Conservation (phyloP, 2,888 invertebrate species). For the Callimorpha dominula region DNA sequence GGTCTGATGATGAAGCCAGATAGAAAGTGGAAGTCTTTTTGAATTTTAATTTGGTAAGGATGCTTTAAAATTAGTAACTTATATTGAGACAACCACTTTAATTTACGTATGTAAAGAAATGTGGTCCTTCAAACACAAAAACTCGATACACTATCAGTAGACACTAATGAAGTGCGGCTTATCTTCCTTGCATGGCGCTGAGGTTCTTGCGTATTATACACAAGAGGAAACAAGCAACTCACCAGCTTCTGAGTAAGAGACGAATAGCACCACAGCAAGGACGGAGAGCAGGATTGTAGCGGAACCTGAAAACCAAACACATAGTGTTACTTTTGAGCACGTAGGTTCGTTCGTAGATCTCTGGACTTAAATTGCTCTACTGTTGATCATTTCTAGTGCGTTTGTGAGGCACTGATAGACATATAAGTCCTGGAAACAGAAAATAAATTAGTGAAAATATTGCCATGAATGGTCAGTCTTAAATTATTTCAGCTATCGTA, state of each 20-base stretch:
- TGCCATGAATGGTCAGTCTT: background rate
- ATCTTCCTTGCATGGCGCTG: too few species aligned
- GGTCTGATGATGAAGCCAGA: too few species aligned
- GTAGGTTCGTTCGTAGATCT: background rate
- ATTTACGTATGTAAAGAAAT: too few species aligned
- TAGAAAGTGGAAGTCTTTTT: too few species aligned
- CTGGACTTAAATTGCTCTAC: background rate
- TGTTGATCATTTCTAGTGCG: background rate
- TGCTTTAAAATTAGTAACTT: background rate
- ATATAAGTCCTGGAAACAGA: too few species aligned
- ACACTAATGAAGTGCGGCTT: too few species aligned
- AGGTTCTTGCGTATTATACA: background rate
- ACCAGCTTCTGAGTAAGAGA: slow-evolving; percentile 68
- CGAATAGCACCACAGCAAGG: slow-evolving; percentile 58
- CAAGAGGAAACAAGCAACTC: slow-evolving; percentile 29
- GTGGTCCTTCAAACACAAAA: too few species aligned
- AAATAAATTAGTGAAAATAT: background rate
- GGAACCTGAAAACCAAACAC: slow-evolving; percentile 64
- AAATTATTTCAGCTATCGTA: too few species aligned
- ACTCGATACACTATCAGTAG: too few species aligned
- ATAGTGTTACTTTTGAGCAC: background rate
- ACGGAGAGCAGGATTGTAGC: slow-evolving; percentile 61
- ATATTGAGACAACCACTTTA: background rate
- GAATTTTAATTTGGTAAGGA: too few species aligned
- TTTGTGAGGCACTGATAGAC: background rate